These are phyloP conservation scores for Aphidius ervi DNA, from an alignment of 1,140 invertebrate species.

Conservation along the genomic window DNA sequence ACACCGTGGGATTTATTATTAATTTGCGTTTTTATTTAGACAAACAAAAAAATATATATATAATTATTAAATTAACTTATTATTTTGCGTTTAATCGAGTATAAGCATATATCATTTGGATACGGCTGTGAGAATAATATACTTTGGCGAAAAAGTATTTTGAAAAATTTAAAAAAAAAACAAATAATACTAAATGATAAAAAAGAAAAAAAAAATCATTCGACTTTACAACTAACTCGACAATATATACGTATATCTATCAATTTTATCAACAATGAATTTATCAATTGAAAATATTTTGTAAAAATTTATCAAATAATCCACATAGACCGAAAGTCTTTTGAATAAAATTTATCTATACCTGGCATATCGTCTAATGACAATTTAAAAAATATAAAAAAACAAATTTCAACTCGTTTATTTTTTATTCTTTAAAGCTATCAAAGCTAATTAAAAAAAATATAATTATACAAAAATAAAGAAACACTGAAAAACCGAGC, in stretches of 20 bases:
- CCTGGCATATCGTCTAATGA: slow-evolving; percentile 6
- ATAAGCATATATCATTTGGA: slow-evolving; percentile 16
- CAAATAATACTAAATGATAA: neutral
- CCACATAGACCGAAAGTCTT: slow-evolving; percentile 15
- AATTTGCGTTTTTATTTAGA: too few species aligned
- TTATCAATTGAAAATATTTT: slow-evolving; percentile 19
- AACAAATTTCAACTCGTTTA: neutral
- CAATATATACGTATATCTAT: slow-evolving; percentile 16
- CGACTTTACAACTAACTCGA: slow-evolving; percentile 17
- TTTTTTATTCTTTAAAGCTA: too few species aligned
- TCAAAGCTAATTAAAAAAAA: too few species aligned
- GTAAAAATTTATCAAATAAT: slow-evolving; percentile 17
- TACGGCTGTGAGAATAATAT: slow-evolving; percentile 25
- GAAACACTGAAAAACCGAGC: too few species aligned
- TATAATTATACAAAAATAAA: too few species aligned
- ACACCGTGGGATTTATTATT: too few species aligned
- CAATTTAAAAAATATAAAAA: neutral
- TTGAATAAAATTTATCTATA: slow-evolving; percentile 8
- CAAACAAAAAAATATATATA: too few species aligned
- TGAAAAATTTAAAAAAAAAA: slow-evolving; percentile 9
- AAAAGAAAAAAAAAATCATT: slow-evolving; percentile 10
- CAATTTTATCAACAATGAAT: slow-evolving; percentile 16
- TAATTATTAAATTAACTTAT: too few species aligned
- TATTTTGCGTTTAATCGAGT: neutral
- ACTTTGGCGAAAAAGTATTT: slow-evolving; percentile 16